Evolutionary conservation across 2,797 vertebrate genomes (phyloP).

Genomic region (Neosalanx taihuensis): DNA sequence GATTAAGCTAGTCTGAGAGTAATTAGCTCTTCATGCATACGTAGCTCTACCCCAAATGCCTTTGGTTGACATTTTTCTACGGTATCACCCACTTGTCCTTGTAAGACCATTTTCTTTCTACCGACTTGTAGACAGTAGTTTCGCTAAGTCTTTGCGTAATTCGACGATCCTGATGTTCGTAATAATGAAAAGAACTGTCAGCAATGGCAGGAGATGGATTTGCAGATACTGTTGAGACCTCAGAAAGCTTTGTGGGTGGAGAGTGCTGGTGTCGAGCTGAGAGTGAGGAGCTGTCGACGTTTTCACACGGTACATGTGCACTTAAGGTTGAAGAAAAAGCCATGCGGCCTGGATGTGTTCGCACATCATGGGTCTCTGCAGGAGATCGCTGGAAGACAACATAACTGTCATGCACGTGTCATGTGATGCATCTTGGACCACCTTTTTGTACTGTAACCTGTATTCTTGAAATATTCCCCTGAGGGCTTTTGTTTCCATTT

Average conservation of each 20-base stretch:
- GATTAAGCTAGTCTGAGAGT: constrained; percentile 33
- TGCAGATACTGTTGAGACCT: constrained; percentile 17
- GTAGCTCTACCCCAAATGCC: constrained; percentile 58
- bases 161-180: constrained; percentile 20
- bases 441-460: constrained; percentile 75
- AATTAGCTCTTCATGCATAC: constrained; percentile 54
- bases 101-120: too few relatives aligned
- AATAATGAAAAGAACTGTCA: constrained; percentile 18
- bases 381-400: constrained; percentile 31
- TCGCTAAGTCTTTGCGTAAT: constrained; percentile 9
- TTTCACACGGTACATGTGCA: constrained; percentile 32
- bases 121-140: constrained; percentile 32
- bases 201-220: constrained; percentile 3
- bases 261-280: constrained; percentile 42
- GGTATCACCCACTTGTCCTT: constrained; percentile 23
- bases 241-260: constrained; percentile 44
- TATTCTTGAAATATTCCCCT: constrained; percentile 69
- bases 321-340: constrained; percentile 68
- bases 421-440: constrained; percentile 61
- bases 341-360: constrained; percentile 69
- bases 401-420: constrained; percentile 64
- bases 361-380: constrained; percentile 58
- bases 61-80: constrained; percentile 65
- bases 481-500: constrained; percentile 34
- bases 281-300: neutral